A percentile compares a stretch with the other conserved stretches of the same genome.
Conservation (phyloP, 2,888 invertebrate species). For the Sarcophaga subvicina region DNA sequence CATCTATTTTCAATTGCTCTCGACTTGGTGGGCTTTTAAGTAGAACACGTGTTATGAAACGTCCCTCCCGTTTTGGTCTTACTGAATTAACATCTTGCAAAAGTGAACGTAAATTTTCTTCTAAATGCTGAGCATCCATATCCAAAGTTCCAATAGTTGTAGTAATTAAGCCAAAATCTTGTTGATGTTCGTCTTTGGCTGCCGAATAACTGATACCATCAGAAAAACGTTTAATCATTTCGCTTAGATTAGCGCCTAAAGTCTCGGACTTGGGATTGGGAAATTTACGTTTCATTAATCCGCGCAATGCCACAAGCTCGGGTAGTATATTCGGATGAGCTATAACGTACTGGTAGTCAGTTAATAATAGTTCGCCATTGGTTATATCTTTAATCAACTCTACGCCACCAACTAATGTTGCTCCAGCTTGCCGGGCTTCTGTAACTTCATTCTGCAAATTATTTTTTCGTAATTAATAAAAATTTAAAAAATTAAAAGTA, state of each 20-base stretch:
- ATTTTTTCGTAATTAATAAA: too few relatives aligned
- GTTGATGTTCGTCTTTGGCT: slow-evolving; percentile 86
- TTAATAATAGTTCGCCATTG: slow-evolving; percentile 86
- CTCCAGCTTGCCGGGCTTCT: slow-evolving; percentile 87
- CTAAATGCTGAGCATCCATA: slow-evolving; percentile 88
- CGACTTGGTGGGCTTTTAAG: slow-evolving; percentile 85
- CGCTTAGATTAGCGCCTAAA: slow-evolving; percentile 85
- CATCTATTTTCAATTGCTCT: slow-evolving; percentile 88
- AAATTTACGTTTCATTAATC: slow-evolving; percentile 89
- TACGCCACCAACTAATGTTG: slow-evolving; percentile 87
- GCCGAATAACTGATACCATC: slow-evolving; percentile 88
- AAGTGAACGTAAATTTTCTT: slow-evolving; percentile 87
- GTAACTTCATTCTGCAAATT: slow-evolving; percentile 78
- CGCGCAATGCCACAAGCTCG: slow-evolving; percentile 89
- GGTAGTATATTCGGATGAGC: slow-evolving; percentile 91
- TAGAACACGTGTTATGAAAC: slow-evolving; percentile 88
- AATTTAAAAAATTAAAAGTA: too few relatives aligned
- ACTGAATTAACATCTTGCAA: slow-evolving; percentile 85
- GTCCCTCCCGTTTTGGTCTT: slow-evolving; percentile 87
- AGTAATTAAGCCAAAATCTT: slow-evolving; percentile 87
- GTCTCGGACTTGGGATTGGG: slow-evolving; percentile 88
- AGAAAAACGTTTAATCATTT: slow-evolving; percentile 85
- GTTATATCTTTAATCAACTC: slow-evolving; percentile 91
- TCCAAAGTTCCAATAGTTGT: slow-evolving; percentile 87
- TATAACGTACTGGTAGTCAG: slow-evolving; percentile 88